These are phyloP conservation scores for Lipophrys pholis DNA, from an alignment of 2,113 vertebrate species.

Conservation along the genomic window DNA sequence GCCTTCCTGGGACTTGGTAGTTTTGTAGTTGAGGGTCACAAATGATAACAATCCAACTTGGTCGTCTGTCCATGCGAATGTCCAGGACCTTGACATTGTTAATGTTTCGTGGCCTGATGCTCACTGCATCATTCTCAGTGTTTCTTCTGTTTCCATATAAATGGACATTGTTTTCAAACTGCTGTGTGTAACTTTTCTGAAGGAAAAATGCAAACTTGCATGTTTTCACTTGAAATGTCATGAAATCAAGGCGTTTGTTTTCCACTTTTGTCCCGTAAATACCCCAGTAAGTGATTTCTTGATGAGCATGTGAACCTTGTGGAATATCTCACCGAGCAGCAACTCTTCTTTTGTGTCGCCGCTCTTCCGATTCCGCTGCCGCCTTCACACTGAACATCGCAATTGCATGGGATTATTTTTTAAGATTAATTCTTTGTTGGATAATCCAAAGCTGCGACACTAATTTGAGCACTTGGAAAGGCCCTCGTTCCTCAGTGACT, in stretches of 20 bases:
- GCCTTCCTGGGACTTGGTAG: too few relatives aligned
- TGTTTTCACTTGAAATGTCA: background rate
- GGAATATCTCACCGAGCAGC: background rate
- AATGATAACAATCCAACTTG: too few relatives aligned
- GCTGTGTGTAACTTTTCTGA: too few relatives aligned
- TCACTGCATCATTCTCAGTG: background rate
- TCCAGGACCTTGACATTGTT: too few relatives aligned
- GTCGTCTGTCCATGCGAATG: too few relatives aligned
- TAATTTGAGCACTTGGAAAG: conserved; percentile 22
- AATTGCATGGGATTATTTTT: conserved; percentile 20
- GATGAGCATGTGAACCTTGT: background rate
- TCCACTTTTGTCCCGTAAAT: background rate
- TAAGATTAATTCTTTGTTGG: conserved; percentile 31
- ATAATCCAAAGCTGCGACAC: conserved; percentile 32
- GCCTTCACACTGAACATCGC: conserved; percentile 4
- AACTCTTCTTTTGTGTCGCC: conserved; percentile 27
- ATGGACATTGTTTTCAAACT: too few relatives aligned
- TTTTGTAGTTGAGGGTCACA: too few relatives aligned
- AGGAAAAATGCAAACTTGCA: too few relatives aligned
- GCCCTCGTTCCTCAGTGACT: background rate
- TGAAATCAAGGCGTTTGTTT: background rate
- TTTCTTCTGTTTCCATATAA: too few relatives aligned
- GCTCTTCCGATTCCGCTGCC: conserved; percentile 8
- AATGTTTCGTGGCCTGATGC: too few relatives aligned
- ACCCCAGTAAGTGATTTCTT: background rate